These are phyloP conservation scores for Drosophila planitibia DNA, from an alignment of 2,888 invertebrate genomes.

Conservation along the genomic window DNA sequence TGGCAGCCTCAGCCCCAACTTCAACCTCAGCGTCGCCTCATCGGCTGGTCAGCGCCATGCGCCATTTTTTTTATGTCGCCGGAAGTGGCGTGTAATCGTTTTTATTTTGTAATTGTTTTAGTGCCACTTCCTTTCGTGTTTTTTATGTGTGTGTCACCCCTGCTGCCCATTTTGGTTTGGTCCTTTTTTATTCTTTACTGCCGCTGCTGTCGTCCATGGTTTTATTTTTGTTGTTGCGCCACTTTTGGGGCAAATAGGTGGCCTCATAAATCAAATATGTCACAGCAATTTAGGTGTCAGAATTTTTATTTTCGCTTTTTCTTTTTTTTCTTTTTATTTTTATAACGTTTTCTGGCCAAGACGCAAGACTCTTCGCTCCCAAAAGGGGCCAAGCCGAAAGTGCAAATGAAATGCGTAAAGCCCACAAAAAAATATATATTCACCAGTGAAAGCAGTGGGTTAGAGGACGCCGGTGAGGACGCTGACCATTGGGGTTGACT, in stretches of 20 bases:
- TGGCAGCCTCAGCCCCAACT: conserved; percentile 4
- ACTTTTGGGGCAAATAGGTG: conserved; percentile 80
- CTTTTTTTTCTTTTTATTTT: conserved; percentile 73
- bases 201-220: conserved; percentile 31
- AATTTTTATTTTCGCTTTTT: conserved; percentile 70
- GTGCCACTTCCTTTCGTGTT: conserved; percentile 82
- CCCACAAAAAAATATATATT: conserved; percentile 59
- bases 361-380: conserved; percentile 23
- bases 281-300: conserved; percentile 82
- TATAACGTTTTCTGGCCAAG: conserved; percentile 73
- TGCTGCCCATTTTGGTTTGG: conserved; percentile 44
- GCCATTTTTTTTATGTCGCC: conserved; percentile 77
- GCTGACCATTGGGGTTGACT: conserved; percentile 14
- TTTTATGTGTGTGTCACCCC: conserved; percentile 69
- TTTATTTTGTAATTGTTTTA: conserved; percentile 81
- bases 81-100: conserved; percentile 81
- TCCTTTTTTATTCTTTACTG: conserved; percentile 50
- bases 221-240: conserved; percentile 62
- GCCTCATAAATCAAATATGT: conserved; percentile 82
- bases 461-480: conserved; percentile 25
- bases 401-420: conserved; percentile 70
- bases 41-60: conserved; percentile 63
- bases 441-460: conserved; percentile 47
- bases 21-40: conserved; percentile 5
- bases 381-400: conserved; percentile 45